Percentiles rank a stretch among this genome's conserved stretches.
Evolutionary conservation across 2,888 invertebrate genomes (phyloP).

Genomic region (Drosophila lutescens): DNA sequence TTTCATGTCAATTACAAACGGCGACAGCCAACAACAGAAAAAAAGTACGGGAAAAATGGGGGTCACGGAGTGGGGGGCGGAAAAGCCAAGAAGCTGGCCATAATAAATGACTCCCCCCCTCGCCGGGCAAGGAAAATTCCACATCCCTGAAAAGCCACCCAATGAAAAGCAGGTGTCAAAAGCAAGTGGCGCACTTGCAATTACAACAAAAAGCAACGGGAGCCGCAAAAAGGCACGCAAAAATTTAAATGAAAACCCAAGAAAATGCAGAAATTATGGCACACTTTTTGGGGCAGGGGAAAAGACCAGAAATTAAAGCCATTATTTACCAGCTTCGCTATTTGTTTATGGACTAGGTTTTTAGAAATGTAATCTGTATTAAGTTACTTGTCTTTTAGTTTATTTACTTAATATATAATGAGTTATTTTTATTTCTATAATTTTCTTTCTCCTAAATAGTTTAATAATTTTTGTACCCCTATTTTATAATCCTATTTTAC

Average conservation of each 20-base stretch:
- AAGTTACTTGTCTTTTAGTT: background rate
- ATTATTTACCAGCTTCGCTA: background rate
- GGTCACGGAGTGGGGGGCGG: background rate
- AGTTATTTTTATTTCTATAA: too few species aligned
- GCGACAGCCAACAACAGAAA: constrained; percentile 32
- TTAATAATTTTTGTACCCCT: too few species aligned
- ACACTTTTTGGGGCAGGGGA: constrained; percentile 19
- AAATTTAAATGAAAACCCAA: constrained; percentile 33
- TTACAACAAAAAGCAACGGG: constrained; percentile 37
- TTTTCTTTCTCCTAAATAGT: too few species aligned
- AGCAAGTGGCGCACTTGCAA: constrained; percentile 52
- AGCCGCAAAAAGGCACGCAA: constrained; percentile 1
- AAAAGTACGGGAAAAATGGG: background rate
- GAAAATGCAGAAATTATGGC: constrained; percentile 24
- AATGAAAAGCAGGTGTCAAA: constrained; percentile 55
- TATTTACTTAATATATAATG: too few species aligned
- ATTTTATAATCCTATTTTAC: too few species aligned
- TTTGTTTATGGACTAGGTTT: too few species aligned
- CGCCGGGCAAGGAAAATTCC: background rate
- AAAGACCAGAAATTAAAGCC: background rate
- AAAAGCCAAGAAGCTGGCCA: constrained; percentile 43
- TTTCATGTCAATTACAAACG: constrained; percentile 76
- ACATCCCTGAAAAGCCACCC: background rate
- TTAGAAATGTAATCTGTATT: background rate
- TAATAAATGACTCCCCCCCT: constrained; percentile 36